phyloP scores from a whole-genome alignment of 2,797 vertebrate genomes.

The Tamandua tetradactyla region DNA sequence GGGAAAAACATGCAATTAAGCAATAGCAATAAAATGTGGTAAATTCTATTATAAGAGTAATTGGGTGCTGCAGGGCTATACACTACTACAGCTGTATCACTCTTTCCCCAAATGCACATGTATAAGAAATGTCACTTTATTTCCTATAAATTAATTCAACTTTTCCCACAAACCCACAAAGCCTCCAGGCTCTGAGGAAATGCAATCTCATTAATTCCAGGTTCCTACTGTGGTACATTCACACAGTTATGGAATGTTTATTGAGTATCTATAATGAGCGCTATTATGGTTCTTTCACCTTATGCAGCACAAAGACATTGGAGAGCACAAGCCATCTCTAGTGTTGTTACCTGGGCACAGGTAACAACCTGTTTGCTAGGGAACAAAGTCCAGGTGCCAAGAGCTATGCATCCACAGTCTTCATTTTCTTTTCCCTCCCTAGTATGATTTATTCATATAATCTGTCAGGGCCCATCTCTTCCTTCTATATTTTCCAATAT shows the following conservation, averaged over 20 bases:
- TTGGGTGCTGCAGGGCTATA: not conserved
- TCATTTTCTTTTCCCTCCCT: not conserved
- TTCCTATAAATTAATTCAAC: slow-evolving; percentile 31
- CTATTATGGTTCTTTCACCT: not conserved
- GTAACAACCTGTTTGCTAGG: too few species aligned
- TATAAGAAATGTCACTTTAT: not conserved
- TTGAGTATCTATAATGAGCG: not conserved
- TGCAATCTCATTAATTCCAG: not conserved
- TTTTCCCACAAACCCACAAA: not conserved
- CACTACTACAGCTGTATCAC: not conserved
- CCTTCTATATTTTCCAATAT: not conserved
- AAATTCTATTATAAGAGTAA: not conserved
- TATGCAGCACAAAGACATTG: not conserved
- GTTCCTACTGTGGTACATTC: not conserved
- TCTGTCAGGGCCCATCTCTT: not conserved
- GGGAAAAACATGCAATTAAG: not conserved
- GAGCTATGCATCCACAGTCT: fast-evolving
- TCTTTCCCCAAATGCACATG: not conserved
- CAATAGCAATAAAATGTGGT: not conserved
- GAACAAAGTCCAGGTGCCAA: not conserved
- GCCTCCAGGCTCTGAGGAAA: not conserved
- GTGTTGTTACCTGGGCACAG: not conserved
- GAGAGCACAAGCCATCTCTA: not conserved
- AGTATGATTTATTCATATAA: not conserved
- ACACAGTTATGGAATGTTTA: not conserved